Percentiles rank a stretch among this genome's conserved stretches.
Conservation (phyloP, 2,888 invertebrate genomes). For the Latheticus oryzae region DNA sequence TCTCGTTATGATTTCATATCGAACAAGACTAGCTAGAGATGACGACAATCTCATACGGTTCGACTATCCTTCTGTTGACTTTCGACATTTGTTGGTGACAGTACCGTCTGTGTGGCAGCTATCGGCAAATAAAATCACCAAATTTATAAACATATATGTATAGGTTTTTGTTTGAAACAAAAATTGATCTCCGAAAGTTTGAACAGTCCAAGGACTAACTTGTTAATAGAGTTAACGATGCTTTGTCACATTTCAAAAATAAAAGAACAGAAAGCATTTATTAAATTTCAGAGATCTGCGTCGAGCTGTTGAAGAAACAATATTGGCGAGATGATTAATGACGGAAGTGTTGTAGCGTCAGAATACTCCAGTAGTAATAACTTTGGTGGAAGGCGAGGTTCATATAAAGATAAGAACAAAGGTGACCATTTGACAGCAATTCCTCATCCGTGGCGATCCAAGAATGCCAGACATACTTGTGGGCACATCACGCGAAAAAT, state of each 20-base stretch:
- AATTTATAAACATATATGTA: constrained; percentile 21
- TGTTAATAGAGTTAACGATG: too few relatives aligned
- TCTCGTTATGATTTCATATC: constrained; percentile 67
- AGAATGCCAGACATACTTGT: constrained; percentile 59
- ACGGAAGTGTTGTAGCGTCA: constrained; percentile 18
- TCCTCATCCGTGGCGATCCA: constrained; percentile 60
- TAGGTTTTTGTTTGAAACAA: constrained; percentile 9
- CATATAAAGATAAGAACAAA: constrained; percentile 56
- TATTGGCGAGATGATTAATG: constrained; percentile 33
- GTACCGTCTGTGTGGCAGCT: constrained; percentile 39
- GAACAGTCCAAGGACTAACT: too few relatives aligned
- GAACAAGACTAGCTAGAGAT: constrained; percentile 58
- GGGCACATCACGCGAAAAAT: constrained; percentile 63
- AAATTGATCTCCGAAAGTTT: constrained; percentile 5
- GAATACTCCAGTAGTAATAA: constrained; percentile 15
- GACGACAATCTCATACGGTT: constrained; percentile 51
- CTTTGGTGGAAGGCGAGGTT: constrained; percentile 9
- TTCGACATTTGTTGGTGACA: constrained; percentile 44
- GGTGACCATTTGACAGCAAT: constrained; percentile 61
- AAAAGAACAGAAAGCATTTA: constrained; percentile 4
- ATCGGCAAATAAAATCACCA: constrained; percentile 27
- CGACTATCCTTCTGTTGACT: constrained; percentile 40
- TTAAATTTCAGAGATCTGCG: constrained; percentile 19
- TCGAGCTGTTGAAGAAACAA: constrained; percentile 12
- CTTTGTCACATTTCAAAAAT: neutral